These are phyloP conservation scores for Epizoanthus rinbou DNA, from an alignment of 92 coral and sea anemone species.

Conservation along the genomic window DNA sequence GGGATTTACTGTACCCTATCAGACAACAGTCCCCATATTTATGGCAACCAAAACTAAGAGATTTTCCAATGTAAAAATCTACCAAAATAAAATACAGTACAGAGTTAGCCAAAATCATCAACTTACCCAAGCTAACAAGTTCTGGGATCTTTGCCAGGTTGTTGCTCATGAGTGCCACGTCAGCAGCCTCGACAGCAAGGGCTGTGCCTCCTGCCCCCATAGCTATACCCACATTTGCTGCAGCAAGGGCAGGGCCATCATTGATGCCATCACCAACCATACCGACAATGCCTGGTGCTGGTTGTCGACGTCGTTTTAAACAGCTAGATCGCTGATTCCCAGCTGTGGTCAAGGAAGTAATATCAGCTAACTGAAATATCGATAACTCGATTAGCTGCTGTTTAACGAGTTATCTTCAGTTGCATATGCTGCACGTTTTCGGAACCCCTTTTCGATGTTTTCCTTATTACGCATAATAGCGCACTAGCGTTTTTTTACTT, in stretches of 20 bases:
- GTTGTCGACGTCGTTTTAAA: neutral
- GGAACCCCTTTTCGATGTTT: too few relatives aligned
- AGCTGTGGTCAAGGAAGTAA: neutral
- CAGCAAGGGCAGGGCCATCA: conserved; percentile 98
- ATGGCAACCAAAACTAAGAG: too few relatives aligned
- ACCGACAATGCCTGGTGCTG: conserved; percentile 66
- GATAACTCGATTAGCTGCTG: too few relatives aligned
- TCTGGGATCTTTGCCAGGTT: conserved; percentile 95
- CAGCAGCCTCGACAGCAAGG: conserved; percentile 98
- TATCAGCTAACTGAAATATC: neutral
- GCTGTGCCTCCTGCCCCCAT: conserved; percentile 99
- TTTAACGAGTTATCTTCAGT: too few relatives aligned
- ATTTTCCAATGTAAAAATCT: too few relatives aligned
- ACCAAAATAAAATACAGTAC: too few relatives aligned
- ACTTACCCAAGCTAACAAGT: conserved; percentile 67
- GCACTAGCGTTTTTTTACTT: too few relatives aligned
- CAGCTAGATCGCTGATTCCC: conserved; percentile 1
- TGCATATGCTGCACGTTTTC: too few relatives aligned
- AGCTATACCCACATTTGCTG: conserved; percentile 96
- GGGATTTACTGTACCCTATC: too few relatives aligned
- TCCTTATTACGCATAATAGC: too few relatives aligned
- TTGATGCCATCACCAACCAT: conserved; percentile 99
- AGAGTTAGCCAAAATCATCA: neutral
- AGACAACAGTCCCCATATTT: too few relatives aligned
- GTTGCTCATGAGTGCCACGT: conserved; percentile 96